Percentiles rank a stretch among this genome's conserved stretches.
Conservation (phyloP, 2,888 invertebrate species). For the Cephus runcator region DNA sequence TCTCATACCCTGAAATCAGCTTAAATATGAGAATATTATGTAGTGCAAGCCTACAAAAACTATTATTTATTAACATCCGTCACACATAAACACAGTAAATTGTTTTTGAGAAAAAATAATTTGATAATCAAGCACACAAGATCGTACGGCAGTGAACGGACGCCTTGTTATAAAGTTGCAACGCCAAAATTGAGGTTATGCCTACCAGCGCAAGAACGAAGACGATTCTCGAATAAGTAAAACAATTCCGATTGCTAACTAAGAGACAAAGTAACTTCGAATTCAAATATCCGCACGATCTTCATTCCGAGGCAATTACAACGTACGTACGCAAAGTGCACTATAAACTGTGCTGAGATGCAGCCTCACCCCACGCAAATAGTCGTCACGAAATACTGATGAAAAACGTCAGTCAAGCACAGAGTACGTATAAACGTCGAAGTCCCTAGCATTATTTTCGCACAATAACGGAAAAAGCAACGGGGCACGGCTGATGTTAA, state of each 20-base stretch:
- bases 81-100: neutral
- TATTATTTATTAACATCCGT: neutral
- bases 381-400: neutral
- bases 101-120: neutral
- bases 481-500: neutral
- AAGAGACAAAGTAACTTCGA: neutral
- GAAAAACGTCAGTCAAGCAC: neutral
- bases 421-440: neutral
- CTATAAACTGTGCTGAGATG: conserved; percentile 7
- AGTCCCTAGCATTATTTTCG: neutral
- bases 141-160: neutral
- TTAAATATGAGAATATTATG: neutral
- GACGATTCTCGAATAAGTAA: neutral
- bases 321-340: neutral
- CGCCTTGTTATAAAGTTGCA: conserved; percentile 7
- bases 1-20: neutral
- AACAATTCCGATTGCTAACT: neutral
- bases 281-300: neutral
- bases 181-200: conserved; percentile 21
- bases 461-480: neutral
- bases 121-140: neutral
- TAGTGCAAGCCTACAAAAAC: neutral
- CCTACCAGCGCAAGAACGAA: neutral
- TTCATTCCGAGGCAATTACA: neutral
- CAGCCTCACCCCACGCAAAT: conserved; percentile 30